These are phyloP conservation scores for Himalopsyche phryganea DNA, from an alignment of 1,140 invertebrate genomes.

Conservation along the genomic window DNA sequence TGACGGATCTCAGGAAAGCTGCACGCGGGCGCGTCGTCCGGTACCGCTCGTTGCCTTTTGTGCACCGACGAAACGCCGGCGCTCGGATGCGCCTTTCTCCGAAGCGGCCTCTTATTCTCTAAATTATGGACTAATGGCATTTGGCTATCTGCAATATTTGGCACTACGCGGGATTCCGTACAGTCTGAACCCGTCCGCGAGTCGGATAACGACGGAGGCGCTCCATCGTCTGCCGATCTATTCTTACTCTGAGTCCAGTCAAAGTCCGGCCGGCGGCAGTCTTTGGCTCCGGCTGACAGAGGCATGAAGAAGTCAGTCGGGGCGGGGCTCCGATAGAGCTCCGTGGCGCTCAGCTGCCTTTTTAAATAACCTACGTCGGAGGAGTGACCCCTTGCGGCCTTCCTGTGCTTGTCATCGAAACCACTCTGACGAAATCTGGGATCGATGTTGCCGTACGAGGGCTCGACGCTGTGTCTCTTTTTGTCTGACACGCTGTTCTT, in stretches of 20 bases:
- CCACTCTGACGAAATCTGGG: constrained; percentile 2
- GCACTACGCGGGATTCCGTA: constrained; percentile 32
- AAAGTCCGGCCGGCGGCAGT: constrained; percentile 28
- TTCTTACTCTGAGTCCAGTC: constrained; percentile 19
- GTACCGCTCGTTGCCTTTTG: constrained; percentile 7
- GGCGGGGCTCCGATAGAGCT: constrained; percentile 20
- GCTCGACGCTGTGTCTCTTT: constrained; percentile 25
- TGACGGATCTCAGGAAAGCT: constrained; percentile 6
- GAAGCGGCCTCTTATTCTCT: constrained; percentile 11
- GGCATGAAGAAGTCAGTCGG: constrained; percentile 21
- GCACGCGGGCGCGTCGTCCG: constrained; percentile 4
- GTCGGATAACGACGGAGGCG: constrained; percentile 11
- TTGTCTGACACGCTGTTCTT: constrained; percentile 24
- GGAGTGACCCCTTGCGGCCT: constrained; percentile 4
- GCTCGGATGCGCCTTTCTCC: constrained; percentile 3
- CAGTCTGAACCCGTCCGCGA: constrained; percentile 20
- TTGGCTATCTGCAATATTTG: constrained; percentile 29
- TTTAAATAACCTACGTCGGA: constrained; percentile 16
- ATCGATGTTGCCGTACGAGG: constrained; percentile 24
- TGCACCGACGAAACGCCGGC: neutral
- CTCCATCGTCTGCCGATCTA: constrained; percentile 13
- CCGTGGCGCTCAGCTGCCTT: constrained; percentile 32
- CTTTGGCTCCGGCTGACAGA: constrained; percentile 32
- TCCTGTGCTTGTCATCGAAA: constrained; percentile 20
- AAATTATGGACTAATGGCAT: constrained; percentile 27